phyloP scores from a whole-genome alignment of 92 coral and sea anemone genomes.

The Siderastrea siderea region DNA sequence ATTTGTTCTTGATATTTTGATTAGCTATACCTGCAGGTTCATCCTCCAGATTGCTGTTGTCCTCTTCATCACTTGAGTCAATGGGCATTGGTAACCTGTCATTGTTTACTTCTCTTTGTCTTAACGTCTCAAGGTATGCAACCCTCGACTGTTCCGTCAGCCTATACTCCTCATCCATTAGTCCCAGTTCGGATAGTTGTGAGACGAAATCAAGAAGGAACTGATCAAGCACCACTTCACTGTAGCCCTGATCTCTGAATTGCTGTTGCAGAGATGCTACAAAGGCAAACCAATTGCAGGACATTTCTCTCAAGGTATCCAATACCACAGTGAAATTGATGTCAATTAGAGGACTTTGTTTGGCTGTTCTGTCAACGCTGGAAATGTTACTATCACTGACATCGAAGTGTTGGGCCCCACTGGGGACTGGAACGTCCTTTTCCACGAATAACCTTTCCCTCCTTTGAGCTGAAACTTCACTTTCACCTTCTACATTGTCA shows the following conservation, averaged over 20 bases:
- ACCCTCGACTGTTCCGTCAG: constrained; percentile 56
- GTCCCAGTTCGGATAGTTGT: constrained; percentile 57
- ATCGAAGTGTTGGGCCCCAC: no score
- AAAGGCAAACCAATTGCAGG: constrained; percentile 67
- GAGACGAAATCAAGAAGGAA: constrained; percentile 54
- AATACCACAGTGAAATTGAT: constrained; percentile 28
- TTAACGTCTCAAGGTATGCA: constrained; percentile 31
- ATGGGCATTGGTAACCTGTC: constrained; percentile 18
- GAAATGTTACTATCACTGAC: not conserved
- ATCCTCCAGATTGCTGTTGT: constrained; percentile 15
- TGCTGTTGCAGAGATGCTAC: constrained; percentile 22
- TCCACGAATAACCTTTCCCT: no score
- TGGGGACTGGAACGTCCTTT: no score
- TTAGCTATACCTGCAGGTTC: no score
- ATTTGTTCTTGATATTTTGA: no score
- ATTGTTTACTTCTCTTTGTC: constrained; percentile 45
- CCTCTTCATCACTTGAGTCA: constrained; percentile 38
- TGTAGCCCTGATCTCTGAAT: constrained; percentile 36
- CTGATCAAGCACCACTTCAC: constrained; percentile 42
- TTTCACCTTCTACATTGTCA: constrained; percentile 16
- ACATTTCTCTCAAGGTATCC: constrained; percentile 38
- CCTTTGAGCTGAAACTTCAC: not conserved
- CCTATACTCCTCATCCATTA: constrained; percentile 51
- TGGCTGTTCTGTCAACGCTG: no score
- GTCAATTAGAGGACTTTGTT: no score